Conservation (phyloP, 2,888 invertebrate genomes). For the Apamea epomidion region DNA sequence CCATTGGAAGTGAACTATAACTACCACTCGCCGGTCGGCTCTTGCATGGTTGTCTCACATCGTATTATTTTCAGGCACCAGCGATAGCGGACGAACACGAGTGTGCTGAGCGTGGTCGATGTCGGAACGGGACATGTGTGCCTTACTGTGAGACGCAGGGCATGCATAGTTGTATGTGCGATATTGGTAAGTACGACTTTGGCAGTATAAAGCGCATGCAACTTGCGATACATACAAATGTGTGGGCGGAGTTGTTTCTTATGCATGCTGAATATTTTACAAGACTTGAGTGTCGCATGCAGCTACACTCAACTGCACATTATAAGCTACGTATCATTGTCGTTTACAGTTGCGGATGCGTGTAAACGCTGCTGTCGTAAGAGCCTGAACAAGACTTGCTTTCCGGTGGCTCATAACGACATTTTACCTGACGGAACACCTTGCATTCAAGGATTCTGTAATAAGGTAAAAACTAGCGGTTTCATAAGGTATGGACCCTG, state of each 20-base stretch:
- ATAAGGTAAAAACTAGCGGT: conserved; percentile 90
- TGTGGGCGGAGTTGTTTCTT: too few relatives aligned
- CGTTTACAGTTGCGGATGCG: conserved; percentile 95
- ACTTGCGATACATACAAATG: too few relatives aligned
- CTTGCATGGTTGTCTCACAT: too few relatives aligned
- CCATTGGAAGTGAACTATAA: too few relatives aligned
- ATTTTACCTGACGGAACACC: conserved; percentile 98
- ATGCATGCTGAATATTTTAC: too few relatives aligned
- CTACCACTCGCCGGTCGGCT: too few relatives aligned
- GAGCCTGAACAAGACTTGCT: conserved; percentile 97
- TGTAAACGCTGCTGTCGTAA: conserved; percentile 98
- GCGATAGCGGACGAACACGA: conserved; percentile 96
- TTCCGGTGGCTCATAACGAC: conserved; percentile 96
- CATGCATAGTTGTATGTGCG: conserved; percentile 98
- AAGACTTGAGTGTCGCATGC: too few relatives aligned
- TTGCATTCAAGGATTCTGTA: conserved; percentile 99
- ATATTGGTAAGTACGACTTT: conserved; percentile 91
- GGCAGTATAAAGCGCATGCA: too few relatives aligned
- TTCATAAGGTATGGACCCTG: too few relatives aligned
- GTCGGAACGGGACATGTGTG: conserved; percentile 96
- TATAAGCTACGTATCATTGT: background rate
- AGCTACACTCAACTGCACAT: too few relatives aligned
- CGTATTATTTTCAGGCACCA: conserved; percentile 91
- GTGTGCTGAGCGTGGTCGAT: conserved; percentile 97
- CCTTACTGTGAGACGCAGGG: conserved; percentile 98